A percentile compares a stretch with the other conserved stretches of the same genome.
Conservation (phyloP, 2,113 vertebrate species). For the Pelvicachromis taeniatus region DNA sequence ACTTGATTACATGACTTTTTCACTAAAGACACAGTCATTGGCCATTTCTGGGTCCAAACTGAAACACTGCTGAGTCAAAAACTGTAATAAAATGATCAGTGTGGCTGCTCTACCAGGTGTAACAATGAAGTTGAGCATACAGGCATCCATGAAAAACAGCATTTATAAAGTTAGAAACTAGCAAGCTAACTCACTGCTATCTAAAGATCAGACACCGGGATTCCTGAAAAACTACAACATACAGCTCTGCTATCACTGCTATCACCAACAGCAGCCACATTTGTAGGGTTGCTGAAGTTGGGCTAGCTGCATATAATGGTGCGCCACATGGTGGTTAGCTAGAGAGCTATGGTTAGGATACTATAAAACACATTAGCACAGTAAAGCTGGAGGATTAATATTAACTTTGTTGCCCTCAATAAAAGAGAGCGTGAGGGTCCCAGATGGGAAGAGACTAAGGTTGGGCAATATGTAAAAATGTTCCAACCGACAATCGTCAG, state of each 20-base stretch:
- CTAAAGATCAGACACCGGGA: not conserved
- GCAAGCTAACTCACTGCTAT: not conserved
- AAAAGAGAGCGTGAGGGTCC: not conserved
- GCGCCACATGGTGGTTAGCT: not conserved
- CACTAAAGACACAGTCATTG: conserved; percentile 44
- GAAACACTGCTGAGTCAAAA: not conserved
- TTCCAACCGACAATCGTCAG: no score
- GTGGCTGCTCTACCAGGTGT: not conserved
- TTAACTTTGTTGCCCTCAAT: not conserved
- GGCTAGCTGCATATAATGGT: not conserved
- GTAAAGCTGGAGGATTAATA: not conserved
- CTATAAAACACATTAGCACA: not conserved
- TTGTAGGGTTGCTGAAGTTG: not conserved
- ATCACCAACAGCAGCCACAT: not conserved
- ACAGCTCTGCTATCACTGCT: not conserved
- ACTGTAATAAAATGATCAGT: not conserved
- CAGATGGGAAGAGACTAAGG: not conserved
- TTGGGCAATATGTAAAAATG: no score
- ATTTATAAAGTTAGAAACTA: not conserved
- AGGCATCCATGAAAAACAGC: not conserved
- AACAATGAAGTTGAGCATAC: no score
- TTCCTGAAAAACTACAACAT: not conserved
- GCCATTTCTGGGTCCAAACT: not conserved
- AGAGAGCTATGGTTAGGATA: not conserved
- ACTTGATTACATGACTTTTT: conserved; percentile 53